A percentile compares a stretch with the other conserved stretches of the same genome.
Evolutionary conservation across 1,140 invertebrate genomes (phyloP).

Genomic region (Aphis gossypii): DNA sequence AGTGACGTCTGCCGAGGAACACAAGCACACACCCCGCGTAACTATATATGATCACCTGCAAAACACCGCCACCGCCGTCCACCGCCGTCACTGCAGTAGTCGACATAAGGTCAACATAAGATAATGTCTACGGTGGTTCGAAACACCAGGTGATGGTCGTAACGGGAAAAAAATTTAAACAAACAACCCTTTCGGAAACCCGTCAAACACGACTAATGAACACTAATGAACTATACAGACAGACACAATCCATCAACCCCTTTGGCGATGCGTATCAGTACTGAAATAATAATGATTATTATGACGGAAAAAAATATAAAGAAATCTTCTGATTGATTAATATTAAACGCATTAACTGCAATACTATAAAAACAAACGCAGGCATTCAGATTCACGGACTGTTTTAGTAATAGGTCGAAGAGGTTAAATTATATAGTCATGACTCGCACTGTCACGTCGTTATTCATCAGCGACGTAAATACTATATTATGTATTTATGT

Average conservation of each 20-base stretch:
- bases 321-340: slow-evolving; percentile 18
- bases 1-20: background rate
- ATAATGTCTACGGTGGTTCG: background rate
- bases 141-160: slow-evolving; percentile 32
- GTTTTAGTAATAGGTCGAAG: background rate
- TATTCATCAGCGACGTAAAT: background rate
- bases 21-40: background rate
- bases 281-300: slow-evolving; percentile 34
- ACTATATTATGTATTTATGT: background rate
- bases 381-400: background rate
- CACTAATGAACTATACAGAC: slow-evolving; percentile 48
- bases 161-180: slow-evolving; percentile 48
- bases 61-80: background rate
- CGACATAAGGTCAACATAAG: slow-evolving; percentile 47
- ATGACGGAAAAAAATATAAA: background rate
- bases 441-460: background rate
- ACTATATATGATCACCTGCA: slow-evolving; percentile 25
- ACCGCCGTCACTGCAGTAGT: background rate
- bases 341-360: background rate
- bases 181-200: slow-evolving; percentile 55
- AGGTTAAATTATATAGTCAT: background rate
- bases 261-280: slow-evolving; percentile 13
- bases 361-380: background rate
- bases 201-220: slow-evolving; percentile 55
- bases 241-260: slow-evolving; percentile 49